Percentiles rank a stretch among this genome's conserved stretches.
Evolutionary conservation across 2,797 vertebrate genomes (phyloP).

Genomic region (Sandelia bainsii): DNA sequence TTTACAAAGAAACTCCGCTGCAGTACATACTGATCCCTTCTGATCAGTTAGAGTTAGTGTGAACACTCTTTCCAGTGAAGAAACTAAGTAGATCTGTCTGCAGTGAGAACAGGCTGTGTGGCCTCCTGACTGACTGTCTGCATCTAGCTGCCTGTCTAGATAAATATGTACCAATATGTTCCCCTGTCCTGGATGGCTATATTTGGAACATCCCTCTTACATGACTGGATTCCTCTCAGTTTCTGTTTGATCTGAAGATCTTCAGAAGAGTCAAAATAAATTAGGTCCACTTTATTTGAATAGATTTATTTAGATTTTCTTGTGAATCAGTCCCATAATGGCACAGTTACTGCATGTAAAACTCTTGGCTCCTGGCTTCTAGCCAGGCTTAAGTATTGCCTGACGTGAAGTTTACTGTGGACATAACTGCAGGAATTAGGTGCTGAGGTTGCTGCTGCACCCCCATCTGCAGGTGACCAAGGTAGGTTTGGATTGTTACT

Average conservation of each 20-base stretch:
- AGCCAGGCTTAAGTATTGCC: no score
- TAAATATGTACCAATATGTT: conserved; percentile 4
- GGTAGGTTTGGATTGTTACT: background rate
- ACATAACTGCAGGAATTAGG: background rate
- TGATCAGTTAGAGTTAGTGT: background rate
- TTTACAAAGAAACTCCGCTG: no score
- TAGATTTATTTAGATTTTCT: background rate
- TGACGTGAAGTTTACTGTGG: background rate
- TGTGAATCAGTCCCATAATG: background rate
- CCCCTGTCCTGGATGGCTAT: conserved; percentile 24
- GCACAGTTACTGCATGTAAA: background rate
- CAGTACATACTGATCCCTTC: background rate
- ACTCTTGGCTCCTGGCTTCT: no score
- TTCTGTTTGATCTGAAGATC: background rate
- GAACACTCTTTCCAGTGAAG: background rate
- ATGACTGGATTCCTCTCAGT: conserved; percentile 24
- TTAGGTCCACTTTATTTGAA: background rate
- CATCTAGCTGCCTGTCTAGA: conserved; percentile 10
- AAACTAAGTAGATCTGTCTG: conserved; percentile 9
- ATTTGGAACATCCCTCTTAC: conserved; percentile 41
- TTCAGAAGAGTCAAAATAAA: background rate
- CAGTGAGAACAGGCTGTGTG: conserved; percentile 9
- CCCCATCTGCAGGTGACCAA: background rate
- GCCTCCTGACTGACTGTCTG: conserved; percentile 10
- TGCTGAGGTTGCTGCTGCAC: background rate